phyloP scores from a whole-genome alignment of 1,140 invertebrate species.

The Bombyx mandarina region DNA sequence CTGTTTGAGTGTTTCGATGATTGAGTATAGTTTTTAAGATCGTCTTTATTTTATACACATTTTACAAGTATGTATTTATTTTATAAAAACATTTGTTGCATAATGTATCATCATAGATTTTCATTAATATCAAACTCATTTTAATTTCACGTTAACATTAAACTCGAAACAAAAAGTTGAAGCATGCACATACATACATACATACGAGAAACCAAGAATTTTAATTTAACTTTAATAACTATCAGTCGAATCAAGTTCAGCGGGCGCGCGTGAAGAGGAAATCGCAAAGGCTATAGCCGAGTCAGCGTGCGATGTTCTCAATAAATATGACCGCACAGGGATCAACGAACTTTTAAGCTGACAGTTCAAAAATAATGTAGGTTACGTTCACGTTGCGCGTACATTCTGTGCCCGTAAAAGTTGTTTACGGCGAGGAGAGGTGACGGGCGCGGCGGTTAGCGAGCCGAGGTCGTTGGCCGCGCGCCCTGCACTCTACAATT shows the following conservation, averaged over 20 bases:
- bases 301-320: constrained; percentile 48
- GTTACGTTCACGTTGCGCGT: constrained; percentile 67
- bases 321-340: constrained; percentile 50
- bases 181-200: no score
- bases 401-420: constrained; percentile 63
- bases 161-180: no score
- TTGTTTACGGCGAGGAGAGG: constrained; percentile 49
- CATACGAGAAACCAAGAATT: no score
- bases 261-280: constrained; percentile 33
- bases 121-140: no score
- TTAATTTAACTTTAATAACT: no score
- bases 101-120: no score
- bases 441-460: constrained; percentile 39
- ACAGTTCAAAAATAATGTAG: constrained; percentile 70
- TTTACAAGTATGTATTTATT: no score
- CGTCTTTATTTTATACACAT: no score
- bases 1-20: no score
- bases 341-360: constrained; percentile 62
- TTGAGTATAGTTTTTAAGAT: no score
- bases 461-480: constrained; percentile 47
- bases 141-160: no score
- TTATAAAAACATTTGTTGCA: no score
- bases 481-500: constrained; percentile 44
- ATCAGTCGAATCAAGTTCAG: constrained; percentile 18
- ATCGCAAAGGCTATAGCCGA: constrained; percentile 33